A percentile compares a stretch with the other conserved stretches of the same genome.
Conservation (phyloP, 2,888 invertebrate species). For the Gisinianus flammeolus region DNA sequence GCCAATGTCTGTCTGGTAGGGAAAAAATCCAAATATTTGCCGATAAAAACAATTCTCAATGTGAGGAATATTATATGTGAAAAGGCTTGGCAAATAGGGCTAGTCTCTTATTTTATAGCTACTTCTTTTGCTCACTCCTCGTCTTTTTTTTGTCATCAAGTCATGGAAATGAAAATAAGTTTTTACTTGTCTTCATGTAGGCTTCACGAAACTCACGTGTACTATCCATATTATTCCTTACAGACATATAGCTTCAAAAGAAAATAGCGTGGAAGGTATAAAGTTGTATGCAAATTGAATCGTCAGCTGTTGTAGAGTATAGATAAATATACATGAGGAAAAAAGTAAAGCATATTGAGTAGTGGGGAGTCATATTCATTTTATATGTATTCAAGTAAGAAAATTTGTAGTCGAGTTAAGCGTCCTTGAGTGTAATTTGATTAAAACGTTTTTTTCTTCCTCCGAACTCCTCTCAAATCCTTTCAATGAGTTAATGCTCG, state of each 20-base stretch:
- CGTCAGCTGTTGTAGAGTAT: neutral
- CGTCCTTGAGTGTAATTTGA: slow-evolving; percentile 36
- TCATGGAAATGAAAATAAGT: neutral
- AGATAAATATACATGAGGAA: neutral
- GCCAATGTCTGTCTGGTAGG: slow-evolving; percentile 25
- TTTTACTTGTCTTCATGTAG: neutral
- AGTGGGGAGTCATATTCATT: no score
- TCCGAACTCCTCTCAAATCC: slow-evolving; percentile 10
- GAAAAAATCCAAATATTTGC: slow-evolving; percentile 28
- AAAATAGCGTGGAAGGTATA: neutral
- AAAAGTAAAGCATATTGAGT: no score
- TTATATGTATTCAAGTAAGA: neutral
- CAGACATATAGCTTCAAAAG: neutral
- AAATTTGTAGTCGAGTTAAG: slow-evolving; percentile 24
- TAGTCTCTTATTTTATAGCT: neutral
- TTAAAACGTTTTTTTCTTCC: slow-evolving; percentile 25
- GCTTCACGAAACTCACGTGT: neutral
- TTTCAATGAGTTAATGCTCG: slow-evolving; percentile 26
- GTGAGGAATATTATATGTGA: neutral
- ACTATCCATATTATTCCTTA: neutral
- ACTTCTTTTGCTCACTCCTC: neutral
- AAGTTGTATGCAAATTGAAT: neutral
- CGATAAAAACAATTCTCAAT: slow-evolving; percentile 20
- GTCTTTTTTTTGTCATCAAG: neutral
- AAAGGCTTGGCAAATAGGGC: neutral